Conservation (phyloP, 2,113 vertebrate species). For the Eublepharis macularius region DNA sequence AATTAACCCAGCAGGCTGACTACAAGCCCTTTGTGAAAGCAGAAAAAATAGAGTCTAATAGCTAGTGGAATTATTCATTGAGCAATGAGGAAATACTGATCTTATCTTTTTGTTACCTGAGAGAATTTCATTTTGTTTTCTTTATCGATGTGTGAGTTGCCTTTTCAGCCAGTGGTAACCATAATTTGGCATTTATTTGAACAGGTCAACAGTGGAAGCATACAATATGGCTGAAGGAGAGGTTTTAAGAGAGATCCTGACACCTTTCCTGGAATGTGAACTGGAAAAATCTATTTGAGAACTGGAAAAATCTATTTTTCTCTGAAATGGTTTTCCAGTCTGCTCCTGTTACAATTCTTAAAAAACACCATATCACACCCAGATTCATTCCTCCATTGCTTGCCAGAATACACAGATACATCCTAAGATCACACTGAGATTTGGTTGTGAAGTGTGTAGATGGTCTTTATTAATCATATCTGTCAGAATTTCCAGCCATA, state of each 20-base stretch:
- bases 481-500: not conserved
- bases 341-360: not conserved
- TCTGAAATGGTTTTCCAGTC: too few relatives aligned
- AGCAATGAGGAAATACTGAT: not conserved
- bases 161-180: not conserved
- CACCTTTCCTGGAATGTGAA: not conserved
- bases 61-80: not conserved
- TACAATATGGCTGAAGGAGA: not conserved
- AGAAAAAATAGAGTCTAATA: not conserved
- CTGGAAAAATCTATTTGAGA: not conserved
- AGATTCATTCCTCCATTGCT: not conserved
- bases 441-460: not conserved
- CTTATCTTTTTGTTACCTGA: not conserved
- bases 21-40: conserved; percentile 13
- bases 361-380: too few relatives aligned
- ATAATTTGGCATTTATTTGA: not conserved
- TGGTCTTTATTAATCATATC: not conserved
- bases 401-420: not conserved
- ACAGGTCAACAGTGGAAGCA: not conserved
- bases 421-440: not conserved
- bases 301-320: not conserved
- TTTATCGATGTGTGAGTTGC: not conserved
- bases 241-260: not conserved
- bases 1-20: conserved; percentile 8
- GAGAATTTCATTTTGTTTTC: not conserved